These are phyloP conservation scores for Drepana falcataria DNA, from an alignment of 2,888 invertebrate species.

Conservation along the genomic window DNA sequence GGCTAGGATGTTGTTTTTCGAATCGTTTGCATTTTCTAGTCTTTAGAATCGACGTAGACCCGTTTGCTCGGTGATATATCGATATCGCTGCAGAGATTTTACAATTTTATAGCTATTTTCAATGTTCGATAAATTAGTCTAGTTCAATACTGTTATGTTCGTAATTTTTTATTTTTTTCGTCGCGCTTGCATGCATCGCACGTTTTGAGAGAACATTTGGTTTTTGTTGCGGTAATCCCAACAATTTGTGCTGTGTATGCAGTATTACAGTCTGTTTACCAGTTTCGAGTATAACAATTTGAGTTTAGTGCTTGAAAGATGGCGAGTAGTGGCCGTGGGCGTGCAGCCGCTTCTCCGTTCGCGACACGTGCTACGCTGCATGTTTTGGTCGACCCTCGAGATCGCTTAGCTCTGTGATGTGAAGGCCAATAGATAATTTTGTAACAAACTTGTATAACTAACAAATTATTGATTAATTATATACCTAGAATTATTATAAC, in stretches of 20 bases:
- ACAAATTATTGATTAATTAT: slow-evolving; percentile 54
- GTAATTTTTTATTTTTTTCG: slow-evolving; percentile 15
- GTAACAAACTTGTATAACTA: slow-evolving; percentile 73
- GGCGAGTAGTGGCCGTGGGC: slow-evolving; percentile 15
- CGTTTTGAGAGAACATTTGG: slow-evolving; percentile 29
- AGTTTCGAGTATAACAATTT: slow-evolving; percentile 16
- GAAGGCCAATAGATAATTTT: slow-evolving; percentile 76
- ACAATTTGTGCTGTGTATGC: slow-evolving; percentile 23
- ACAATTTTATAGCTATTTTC: slow-evolving; percentile 31
- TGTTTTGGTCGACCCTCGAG: slow-evolving; percentile 44
- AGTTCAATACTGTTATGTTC: slow-evolving; percentile 22
- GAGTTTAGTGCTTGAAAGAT: slow-evolving; percentile 17
- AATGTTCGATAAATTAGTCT: slow-evolving; percentile 16
- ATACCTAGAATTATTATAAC: slow-evolving; percentile 64
- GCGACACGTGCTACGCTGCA: slow-evolving; percentile 17
- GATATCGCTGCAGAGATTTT: slow-evolving; percentile 38
- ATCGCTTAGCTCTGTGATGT: slow-evolving; percentile 74
- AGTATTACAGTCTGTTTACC: slow-evolving; percentile 22
- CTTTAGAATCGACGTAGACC: slow-evolving; percentile 56
- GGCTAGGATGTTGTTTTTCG: slow-evolving; percentile 36
- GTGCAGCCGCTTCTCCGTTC: neutral
- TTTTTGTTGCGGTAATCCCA: slow-evolving; percentile 29
- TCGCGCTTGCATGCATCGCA: slow-evolving; percentile 45
- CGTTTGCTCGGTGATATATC: slow-evolving; percentile 42
- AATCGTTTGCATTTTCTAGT: slow-evolving; percentile 76